A percentile compares a stretch with the other conserved stretches of the same genome.
Conservation (phyloP, 2,888 invertebrate species). For the Mycalesis mineus region DNA sequence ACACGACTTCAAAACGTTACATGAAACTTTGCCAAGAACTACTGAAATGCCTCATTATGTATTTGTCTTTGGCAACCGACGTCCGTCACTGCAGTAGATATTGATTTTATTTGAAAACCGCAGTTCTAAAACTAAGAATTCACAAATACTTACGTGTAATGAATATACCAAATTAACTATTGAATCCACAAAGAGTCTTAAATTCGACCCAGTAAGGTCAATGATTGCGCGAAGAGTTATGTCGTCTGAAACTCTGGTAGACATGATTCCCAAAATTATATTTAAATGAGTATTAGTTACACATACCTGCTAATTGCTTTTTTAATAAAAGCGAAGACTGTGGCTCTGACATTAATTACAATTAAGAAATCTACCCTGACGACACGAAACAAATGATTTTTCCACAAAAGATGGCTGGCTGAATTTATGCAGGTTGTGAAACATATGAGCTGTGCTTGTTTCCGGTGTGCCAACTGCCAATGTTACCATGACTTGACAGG, state of each 20-base stretch:
- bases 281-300: slow-evolving; percentile 32
- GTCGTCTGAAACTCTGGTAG: slow-evolving; percentile 55
- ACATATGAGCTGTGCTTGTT: slow-evolving; percentile 66
- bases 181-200: slow-evolving; percentile 49
- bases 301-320: slow-evolving; percentile 96
- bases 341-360: slow-evolving; percentile 96
- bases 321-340: slow-evolving; percentile 96
- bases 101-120: slow-evolving; percentile 58
- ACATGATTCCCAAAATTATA: slow-evolving; percentile 45
- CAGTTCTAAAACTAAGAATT: slow-evolving; percentile 13
- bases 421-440: slow-evolving; percentile 76
- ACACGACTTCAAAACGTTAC: slow-evolving; percentile 14
- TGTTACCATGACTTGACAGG: slow-evolving; percentile 45
- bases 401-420: slow-evolving; percentile 86
- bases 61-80: slow-evolving; percentile 47
- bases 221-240: slow-evolving; percentile 60
- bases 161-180: slow-evolving; percentile 17
- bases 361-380: slow-evolving; percentile 86
- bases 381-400: slow-evolving; percentile 85
- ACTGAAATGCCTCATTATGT: slow-evolving; percentile 21
- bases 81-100: slow-evolving; percentile 62
- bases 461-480: slow-evolving; percentile 28
- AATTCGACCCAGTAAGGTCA: slow-evolving; percentile 75
- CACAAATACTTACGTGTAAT: background rate
- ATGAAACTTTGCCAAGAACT: slow-evolving; percentile 25